A percentile compares a stretch with the other conserved stretches of the same genome.
phyloP scores from a whole-genome alignment of 2,797 vertebrate species.

The Thamnophis elegans region DNA sequence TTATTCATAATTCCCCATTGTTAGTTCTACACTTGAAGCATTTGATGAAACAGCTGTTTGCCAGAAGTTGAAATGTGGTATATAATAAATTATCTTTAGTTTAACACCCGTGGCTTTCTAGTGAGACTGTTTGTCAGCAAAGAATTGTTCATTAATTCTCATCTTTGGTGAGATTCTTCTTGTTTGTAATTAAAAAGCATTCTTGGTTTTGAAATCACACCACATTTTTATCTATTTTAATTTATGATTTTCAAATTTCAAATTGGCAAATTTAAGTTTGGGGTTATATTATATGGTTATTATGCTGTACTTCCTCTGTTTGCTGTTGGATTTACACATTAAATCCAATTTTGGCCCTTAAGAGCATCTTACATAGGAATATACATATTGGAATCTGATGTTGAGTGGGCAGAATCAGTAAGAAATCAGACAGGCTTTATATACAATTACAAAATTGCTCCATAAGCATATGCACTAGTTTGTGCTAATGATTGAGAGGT shows the following conservation, averaged over 20 bases:
- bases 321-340: not conserved
- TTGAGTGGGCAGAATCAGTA: not conserved
- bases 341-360: not conserved
- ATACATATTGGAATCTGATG: not conserved
- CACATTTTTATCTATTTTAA: not conserved
- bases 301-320: slow-evolving; percentile 9
- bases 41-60: slow-evolving; percentile 55
- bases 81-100: slow-evolving; percentile 46
- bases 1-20: not conserved
- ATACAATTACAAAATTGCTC: slow-evolving; percentile 7
- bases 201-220: not conserved
- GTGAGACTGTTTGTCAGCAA: slow-evolving; percentile 29
- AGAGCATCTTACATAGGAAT: not conserved
- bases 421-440: not conserved
- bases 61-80: slow-evolving; percentile 51
- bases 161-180: slow-evolving; percentile 20
- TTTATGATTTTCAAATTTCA: not conserved
- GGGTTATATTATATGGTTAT: not conserved
- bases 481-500: not conserved
- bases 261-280: slow-evolving; percentile 16
- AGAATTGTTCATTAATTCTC: slow-evolving; percentile 21
- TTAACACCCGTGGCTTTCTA: slow-evolving; percentile 39
- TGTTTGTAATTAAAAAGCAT: slow-evolving; percentile 20
- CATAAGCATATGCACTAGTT: not conserved
- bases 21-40: slow-evolving; percentile 34